Conservation (phyloP, 2,888 invertebrate species). For the Alentia gelatinosa region DNA sequence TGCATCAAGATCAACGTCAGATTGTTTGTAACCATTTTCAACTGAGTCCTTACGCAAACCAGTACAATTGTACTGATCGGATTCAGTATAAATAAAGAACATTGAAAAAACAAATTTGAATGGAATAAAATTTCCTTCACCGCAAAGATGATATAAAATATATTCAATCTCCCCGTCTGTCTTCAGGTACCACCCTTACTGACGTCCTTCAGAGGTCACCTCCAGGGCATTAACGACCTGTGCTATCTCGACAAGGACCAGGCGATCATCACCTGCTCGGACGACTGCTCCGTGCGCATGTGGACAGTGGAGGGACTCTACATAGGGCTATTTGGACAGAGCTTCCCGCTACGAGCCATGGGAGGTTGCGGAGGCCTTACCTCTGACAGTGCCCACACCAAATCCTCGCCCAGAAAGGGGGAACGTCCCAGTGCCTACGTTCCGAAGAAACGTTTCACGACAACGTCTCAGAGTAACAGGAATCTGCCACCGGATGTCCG, state of each 20-base stretch:
- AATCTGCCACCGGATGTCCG: slow-evolving; percentile 88
- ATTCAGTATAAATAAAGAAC: no score
- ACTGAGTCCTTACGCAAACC: no score
- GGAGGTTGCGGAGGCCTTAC: background rate
- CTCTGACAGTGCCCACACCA: background rate
- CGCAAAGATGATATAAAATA: no score
- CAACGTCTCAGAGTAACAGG: background rate
- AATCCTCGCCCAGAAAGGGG: background rate
- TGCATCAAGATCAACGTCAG: no score
- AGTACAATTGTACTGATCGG: no score
- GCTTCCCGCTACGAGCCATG: background rate
- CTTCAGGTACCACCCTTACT: slow-evolving; percentile 68
- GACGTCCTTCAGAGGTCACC: slow-evolving; percentile 84
- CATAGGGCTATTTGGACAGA: slow-evolving; percentile 89
- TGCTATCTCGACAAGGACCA: slow-evolving; percentile 85
- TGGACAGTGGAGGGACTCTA: slow-evolving; percentile 68
- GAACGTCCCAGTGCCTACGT: background rate
- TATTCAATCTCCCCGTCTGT: no score
- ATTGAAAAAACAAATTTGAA: no score
- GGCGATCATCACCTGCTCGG: slow-evolving; percentile 86
- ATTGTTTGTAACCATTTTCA: no score
- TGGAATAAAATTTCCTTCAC: no score
- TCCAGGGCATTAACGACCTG: slow-evolving; percentile 86
- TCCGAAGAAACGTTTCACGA: background rate
- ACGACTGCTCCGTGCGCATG: slow-evolving; percentile 85